These are phyloP conservation scores for Chesias legatella DNA, from an alignment of 2,888 invertebrate species.

Conservation along the genomic window DNA sequence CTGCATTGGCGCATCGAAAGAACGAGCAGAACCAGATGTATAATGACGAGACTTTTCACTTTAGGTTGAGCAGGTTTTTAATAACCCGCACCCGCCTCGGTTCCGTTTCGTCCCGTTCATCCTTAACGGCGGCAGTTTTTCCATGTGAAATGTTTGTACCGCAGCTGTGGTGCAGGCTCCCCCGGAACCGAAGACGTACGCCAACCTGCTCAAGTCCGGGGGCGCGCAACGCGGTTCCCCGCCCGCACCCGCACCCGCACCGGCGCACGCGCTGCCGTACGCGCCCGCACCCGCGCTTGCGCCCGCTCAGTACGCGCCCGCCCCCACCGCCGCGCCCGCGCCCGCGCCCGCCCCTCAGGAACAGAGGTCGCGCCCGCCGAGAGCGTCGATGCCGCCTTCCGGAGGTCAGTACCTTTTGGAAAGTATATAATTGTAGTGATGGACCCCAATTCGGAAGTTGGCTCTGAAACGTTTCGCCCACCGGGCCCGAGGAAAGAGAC, in stretches of 20 bases:
- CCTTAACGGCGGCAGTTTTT: not conserved
- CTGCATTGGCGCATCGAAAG: too few species aligned
- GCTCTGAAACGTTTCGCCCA: too few species aligned
- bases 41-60: too few species aligned
- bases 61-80: too few species aligned
- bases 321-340: constrained; percentile 22
- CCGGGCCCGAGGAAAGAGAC: too few species aligned
- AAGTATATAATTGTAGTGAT: too few species aligned
- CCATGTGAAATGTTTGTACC: not conserved
- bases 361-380: constrained; percentile 25
- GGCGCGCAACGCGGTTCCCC: constrained; percentile 38
- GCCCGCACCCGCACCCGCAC: constrained; percentile 34
- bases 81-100: not conserved
- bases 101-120: not conserved
- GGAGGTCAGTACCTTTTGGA: constrained; percentile 12
- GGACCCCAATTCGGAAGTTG: too few species aligned
- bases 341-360: constrained; percentile 25
- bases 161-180: constrained; percentile 39
- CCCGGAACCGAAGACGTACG: constrained; percentile 92
- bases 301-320: constrained; percentile 24
- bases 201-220: constrained; percentile 88
- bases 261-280: constrained; percentile 23
- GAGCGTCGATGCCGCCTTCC: constrained; percentile 27
- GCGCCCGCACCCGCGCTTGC: constrained; percentile 18
- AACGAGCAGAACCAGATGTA: too few species aligned